Conservation (phyloP, 2,888 invertebrate species). For the Chironomus tentans region DNA sequence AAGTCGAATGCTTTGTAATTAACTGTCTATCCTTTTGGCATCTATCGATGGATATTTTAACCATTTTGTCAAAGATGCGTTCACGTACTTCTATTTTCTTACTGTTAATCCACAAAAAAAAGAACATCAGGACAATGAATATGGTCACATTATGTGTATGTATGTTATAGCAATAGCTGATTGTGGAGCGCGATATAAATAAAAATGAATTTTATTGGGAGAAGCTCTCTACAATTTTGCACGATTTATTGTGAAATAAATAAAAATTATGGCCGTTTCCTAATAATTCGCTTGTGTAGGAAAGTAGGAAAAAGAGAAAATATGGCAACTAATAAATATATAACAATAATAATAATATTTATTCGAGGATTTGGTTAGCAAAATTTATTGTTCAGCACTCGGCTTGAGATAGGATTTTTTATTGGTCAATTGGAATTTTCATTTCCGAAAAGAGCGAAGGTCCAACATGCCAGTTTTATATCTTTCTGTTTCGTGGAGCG, state of each 20-base stretch:
- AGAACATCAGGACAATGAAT: background rate
- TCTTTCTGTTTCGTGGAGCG: background rate
- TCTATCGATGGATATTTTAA: background rate
- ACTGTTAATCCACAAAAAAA: background rate
- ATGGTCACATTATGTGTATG: background rate
- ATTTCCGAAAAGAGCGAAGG: slow-evolving; percentile 14
- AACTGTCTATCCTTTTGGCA: background rate
- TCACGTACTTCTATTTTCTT: background rate
- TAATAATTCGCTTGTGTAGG: slow-evolving; percentile 21
- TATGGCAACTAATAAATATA: slow-evolving; percentile 27
- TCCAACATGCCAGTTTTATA: background rate
- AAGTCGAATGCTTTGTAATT: background rate
- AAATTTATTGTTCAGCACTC: slow-evolving; percentile 22
- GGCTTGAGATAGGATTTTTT: slow-evolving; percentile 19
- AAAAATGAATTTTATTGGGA: slow-evolving; percentile 24
- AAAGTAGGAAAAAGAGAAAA: background rate
- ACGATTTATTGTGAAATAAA: slow-evolving; percentile 27
- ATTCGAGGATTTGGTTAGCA: slow-evolving; percentile 27
- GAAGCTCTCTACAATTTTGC: slow-evolving; percentile 23
- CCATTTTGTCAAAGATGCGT: background rate
- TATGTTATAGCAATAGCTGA: background rate
- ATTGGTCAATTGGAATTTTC: slow-evolving; percentile 26
- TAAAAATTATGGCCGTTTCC: slow-evolving; percentile 27
- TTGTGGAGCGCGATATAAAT: slow-evolving; percentile 13
- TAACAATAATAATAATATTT: slow-evolving; percentile 26